These are phyloP conservation scores for Varroa destructor DNA, from an alignment of 1,140 invertebrate species.

Conservation along the genomic window DNA sequence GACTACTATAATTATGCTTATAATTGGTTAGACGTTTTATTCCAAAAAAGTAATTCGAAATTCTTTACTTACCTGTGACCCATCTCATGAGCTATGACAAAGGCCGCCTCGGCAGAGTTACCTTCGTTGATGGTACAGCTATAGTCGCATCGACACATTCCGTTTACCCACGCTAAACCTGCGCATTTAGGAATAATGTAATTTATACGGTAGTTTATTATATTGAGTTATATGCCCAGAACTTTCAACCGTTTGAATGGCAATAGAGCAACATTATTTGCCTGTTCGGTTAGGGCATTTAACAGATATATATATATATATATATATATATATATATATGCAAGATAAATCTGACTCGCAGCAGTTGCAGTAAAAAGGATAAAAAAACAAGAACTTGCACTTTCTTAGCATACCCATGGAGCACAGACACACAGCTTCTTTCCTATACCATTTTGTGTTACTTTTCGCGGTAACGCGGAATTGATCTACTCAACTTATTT, in stretches of 20 bases:
- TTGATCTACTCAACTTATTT: too few relatives aligned
- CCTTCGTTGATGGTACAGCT: conserved; percentile 44
- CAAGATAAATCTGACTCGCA: not conserved
- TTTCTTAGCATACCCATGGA: too few relatives aligned
- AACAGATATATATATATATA: conserved; percentile 5
- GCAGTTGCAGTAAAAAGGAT: not conserved
- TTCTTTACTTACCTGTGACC: conserved; percentile 40
- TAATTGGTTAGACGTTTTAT: too few relatives aligned
- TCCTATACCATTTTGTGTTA: too few relatives aligned
- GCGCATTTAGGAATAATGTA: not conserved
- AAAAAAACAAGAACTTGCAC: too few relatives aligned
- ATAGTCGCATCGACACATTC: conserved; percentile 41
- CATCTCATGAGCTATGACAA: conserved; percentile 43
- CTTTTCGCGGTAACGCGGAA: too few relatives aligned
- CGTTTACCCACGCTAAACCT: conserved; percentile 43
- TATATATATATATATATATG: not conserved
- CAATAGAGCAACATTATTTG: too few relatives aligned
- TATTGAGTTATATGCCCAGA: not conserved
- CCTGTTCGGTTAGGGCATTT: not conserved
- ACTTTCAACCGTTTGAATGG: not conserved
- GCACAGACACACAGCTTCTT: too few relatives aligned
- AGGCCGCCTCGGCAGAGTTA: conserved; percentile 42
- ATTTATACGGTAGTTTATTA: not conserved
- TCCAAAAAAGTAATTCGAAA: not conserved
- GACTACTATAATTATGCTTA: not conserved